Base-by-base conservation (phyloP, 2,797 vertebrate species). In the Dendrocincla fuliginosa region DNA sequence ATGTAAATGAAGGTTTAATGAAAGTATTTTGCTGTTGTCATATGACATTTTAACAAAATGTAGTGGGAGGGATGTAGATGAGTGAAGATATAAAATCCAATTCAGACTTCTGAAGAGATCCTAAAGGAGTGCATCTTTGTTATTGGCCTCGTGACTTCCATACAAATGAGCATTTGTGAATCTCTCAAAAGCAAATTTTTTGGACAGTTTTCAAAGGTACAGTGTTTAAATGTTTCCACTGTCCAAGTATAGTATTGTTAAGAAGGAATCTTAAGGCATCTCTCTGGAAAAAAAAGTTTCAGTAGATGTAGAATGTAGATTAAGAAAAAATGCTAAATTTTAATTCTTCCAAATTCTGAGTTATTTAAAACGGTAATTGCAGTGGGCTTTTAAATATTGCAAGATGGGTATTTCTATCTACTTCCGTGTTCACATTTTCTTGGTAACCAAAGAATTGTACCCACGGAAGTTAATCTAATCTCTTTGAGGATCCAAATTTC, bases 141-240 rank as follows among this genome's bases (percentile, higher is more conserved):
- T 94, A 35, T 1, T 84, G n/a, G 63, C 67, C 59, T 87, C 6
- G 8, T 64, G 73, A 73, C 69, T 86, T 74, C 16, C 22, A 37
- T 78, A 74, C 20, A 90, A 37, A 46, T 2, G 35, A 89, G 32
- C 23, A 35, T 76, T 95, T 93, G 23, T 90, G 55, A 90, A 35
- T 86, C 53, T 80, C 69, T 89, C 18, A 76, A 71, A 92, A 81
- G 14, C 39, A 78, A 27, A 69, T 81, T 86, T 81, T n/a, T 90
- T 75, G 65, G 53, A 47, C 27, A 30, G 23, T 93, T 55, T 89
- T 87, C 82, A 91, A 52, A 93, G 82, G 73, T 95, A 56, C 28
- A 42, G 47, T 69, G 44, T 84, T 86, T 18, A 55, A 65, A 53
- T 75, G 35, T 91, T 92, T 95, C 57, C 56, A 81, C 25, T 74